Conservation (phyloP, 2,113 vertebrate genomes). For the Oncorhynchus mykiss region DNA sequence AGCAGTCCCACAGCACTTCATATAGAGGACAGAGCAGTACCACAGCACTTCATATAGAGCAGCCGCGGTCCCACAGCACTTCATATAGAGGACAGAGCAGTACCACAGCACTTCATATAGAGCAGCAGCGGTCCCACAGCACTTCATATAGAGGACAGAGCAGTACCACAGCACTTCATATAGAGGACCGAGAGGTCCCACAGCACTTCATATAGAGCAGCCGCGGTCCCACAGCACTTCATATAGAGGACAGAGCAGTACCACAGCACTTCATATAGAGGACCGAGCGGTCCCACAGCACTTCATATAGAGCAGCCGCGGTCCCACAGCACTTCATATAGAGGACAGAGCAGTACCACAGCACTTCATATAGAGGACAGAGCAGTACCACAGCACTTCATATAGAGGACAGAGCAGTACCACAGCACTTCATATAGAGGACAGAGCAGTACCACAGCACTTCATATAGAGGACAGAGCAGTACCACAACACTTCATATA, state of each 20-base stretch:
- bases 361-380: not conserved
- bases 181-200: slow-evolving; percentile 18
- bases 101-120: too few relatives aligned
- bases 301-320: too few relatives aligned
- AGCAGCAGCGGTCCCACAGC: too few relatives aligned
- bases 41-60: slow-evolving; percentile 16
- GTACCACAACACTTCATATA: too few relatives aligned
- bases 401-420: slow-evolving; percentile 12
- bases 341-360: slow-evolving; percentile 9
- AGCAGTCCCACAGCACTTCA: slow-evolving; percentile 64
- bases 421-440: slow-evolving; percentile 31
- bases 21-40: slow-evolving; percentile 11
- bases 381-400: not conserved
- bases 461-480: too few relatives aligned
- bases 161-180: slow-evolving; percentile 29
- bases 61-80: slow-evolving; percentile 40
- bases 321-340: too few relatives aligned
- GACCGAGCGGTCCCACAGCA: slow-evolving; percentile 58
- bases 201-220: too few relatives aligned
- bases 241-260: too few relatives aligned
- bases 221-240: too few relatives aligned
- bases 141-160: too few relatives aligned
- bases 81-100: slow-evolving; percentile 21
- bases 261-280: too few relatives aligned
- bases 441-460: too few relatives aligned